These are phyloP conservation scores for Thymallus thymallus DNA, from an alignment of 2,113 vertebrate genomes.

Conservation along the genomic window DNA sequence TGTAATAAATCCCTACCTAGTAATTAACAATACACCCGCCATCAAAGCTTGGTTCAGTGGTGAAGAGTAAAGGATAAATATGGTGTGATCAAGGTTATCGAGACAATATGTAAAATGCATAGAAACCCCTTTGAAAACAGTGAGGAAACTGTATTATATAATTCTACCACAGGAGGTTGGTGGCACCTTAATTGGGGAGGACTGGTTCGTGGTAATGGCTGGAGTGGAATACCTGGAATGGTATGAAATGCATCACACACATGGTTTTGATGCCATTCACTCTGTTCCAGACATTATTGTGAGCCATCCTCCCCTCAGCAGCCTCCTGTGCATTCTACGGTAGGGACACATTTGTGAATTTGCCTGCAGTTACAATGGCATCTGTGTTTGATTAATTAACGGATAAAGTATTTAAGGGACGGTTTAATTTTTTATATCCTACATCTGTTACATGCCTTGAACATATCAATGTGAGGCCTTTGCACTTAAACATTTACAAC, in stretches of 20 bases:
- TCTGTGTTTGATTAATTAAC: constrained; percentile 56
- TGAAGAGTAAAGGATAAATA: constrained; percentile 13
- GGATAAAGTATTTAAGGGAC: constrained; percentile 43
- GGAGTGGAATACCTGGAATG: too few relatives aligned
- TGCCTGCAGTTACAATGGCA: constrained; percentile 34
- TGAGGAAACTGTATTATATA: constrained; percentile 26
- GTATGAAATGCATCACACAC: too few relatives aligned
- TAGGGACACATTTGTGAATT: constrained; percentile 35
- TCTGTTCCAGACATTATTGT: too few relatives aligned
- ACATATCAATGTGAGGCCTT: constrained; percentile 38
- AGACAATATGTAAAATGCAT: constrained; percentile 21
- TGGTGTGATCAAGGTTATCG: constrained; percentile 15
- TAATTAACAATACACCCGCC: constrained; percentile 7
- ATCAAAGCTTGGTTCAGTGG: constrained; percentile 13
- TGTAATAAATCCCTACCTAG: constrained; percentile 21
- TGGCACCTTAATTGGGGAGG: too few relatives aligned
- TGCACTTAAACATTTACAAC: constrained; percentile 27
- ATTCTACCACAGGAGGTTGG: too few relatives aligned
- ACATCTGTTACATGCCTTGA: constrained; percentile 43
- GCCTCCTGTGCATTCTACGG: constrained; percentile 6
- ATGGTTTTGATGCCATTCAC: too few relatives aligned
- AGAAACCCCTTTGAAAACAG: constrained; percentile 27
- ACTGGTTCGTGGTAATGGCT: too few relatives aligned
- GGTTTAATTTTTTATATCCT: constrained; percentile 45
- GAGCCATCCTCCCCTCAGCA: too few relatives aligned